phyloP scores from a whole-genome alignment of 2,113 vertebrate genomes.

The Toxotes jaculatrix region DNA sequence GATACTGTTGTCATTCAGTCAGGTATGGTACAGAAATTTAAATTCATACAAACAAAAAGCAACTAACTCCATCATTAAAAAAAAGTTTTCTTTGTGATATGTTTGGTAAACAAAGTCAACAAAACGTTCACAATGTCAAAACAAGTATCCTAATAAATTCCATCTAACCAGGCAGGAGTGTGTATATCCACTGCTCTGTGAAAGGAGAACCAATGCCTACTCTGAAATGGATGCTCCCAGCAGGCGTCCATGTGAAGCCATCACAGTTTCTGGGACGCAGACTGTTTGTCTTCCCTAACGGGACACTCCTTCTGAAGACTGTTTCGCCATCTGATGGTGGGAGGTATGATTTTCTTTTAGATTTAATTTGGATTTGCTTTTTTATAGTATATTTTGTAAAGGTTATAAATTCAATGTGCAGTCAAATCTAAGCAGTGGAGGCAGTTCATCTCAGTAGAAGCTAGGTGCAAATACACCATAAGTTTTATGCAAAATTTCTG shows the following conservation, averaged over 20 bases:
- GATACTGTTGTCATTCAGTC: constrained; percentile 73
- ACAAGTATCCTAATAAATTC: not conserved
- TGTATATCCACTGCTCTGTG: constrained; percentile 83
- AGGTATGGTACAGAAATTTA: constrained; percentile 55
- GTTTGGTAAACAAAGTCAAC: not conserved
- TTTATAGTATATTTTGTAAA: too few relatives aligned
- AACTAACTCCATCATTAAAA: not conserved
- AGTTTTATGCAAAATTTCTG: too few relatives aligned
- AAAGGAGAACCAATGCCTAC: constrained; percentile 81
- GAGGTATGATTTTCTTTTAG: constrained; percentile 59
- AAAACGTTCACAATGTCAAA: not conserved
- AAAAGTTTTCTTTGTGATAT: not conserved
- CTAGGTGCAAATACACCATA: too few relatives aligned
- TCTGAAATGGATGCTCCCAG: constrained; percentile 83
- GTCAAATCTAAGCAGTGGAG: too few relatives aligned
- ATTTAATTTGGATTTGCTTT: too few relatives aligned
- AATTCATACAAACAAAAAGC: not conserved
- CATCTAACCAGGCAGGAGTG: constrained; percentile 71
- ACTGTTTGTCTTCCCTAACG: constrained; percentile 85
- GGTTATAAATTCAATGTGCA: too few relatives aligned
- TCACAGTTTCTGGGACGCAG: constrained; percentile 81
- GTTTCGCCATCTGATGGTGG: constrained; percentile 77
- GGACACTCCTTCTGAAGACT: constrained; percentile 82
- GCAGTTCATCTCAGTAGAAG: too few relatives aligned
- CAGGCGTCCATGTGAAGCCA: constrained; percentile 78